phyloP scores from a whole-genome alignment of 1,140 invertebrate genomes.

The Penaeus chinensis region DNA sequence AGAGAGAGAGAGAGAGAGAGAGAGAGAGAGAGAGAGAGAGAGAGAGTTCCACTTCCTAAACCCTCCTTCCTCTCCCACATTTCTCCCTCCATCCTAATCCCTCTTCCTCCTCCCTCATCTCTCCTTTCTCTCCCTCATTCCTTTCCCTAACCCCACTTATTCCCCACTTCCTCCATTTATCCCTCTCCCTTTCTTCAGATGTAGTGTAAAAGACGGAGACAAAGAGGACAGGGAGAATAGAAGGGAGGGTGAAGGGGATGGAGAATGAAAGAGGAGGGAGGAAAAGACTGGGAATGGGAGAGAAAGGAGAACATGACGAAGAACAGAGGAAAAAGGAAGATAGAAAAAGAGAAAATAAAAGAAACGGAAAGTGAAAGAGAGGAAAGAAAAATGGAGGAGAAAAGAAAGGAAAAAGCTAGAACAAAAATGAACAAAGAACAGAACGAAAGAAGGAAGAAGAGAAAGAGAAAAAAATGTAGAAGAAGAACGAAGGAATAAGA shows the following conservation, averaged over 20 bases:
- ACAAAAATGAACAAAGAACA: constrained; percentile 12
- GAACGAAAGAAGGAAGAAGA: neutral
- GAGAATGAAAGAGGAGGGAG: constrained; percentile 16
- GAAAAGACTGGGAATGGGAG: neutral
- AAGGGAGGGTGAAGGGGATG: constrained; percentile 10
- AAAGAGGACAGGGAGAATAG: constrained; percentile 2
- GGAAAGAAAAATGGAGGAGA: neutral
- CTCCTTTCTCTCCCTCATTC: too few relatives aligned
- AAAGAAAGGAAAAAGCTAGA: constrained; percentile 25
- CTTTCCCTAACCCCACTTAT: too few relatives aligned
- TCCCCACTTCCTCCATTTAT: too few relatives aligned
- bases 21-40: too few relatives aligned
- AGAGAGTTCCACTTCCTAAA: too few relatives aligned
- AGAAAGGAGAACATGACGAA: neutral
- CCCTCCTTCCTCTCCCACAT: too few relatives aligned
- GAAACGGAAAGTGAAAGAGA: neutral
- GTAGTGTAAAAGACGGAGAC: neutral
- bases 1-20: too few relatives aligned
- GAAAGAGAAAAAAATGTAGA: neutral
- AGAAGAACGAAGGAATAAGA: neutral
- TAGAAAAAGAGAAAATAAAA: neutral
- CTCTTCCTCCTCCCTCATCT: too few relatives aligned
- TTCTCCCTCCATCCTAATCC: too few relatives aligned
- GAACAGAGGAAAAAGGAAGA: neutral
- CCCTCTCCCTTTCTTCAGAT: too few relatives aligned